Percentiles rank a stretch among this genome's conserved stretches.
phyloP scores from a whole-genome alignment of 2,113 vertebrate species.

The Pipa parva region DNA sequence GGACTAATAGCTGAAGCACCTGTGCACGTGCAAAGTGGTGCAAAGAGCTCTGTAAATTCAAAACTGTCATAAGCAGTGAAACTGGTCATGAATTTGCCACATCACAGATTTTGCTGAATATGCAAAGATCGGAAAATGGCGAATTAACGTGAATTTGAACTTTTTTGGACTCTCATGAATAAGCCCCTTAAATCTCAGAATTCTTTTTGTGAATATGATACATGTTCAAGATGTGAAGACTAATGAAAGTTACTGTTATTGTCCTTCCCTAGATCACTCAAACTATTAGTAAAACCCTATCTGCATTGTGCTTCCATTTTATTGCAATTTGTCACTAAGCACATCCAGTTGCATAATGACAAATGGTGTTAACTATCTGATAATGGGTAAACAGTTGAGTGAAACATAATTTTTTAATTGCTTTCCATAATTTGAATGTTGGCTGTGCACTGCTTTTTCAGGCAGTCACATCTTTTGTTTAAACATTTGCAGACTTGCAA shows the following conservation, averaged over 20 bases:
- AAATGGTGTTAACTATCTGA: slow-evolving; percentile 44
- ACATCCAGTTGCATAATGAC: slow-evolving; percentile 43
- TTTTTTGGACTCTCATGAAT: too few relatives aligned
- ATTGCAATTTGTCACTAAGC: slow-evolving; percentile 39
- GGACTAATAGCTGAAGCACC: too few relatives aligned
- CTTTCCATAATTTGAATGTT: slow-evolving; percentile 39
- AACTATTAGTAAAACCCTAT: slow-evolving; percentile 42
- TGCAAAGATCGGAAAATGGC: too few relatives aligned
- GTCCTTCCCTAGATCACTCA: slow-evolving; percentile 52
- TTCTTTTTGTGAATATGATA: slow-evolving; percentile 25
- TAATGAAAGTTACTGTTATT: slow-evolving; percentile 35
- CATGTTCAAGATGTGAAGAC: slow-evolving; percentile 23
- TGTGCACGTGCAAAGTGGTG: too few relatives aligned
- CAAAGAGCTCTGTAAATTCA: too few relatives aligned
- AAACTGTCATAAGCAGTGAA: too few relatives aligned
- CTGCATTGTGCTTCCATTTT: slow-evolving; percentile 41
- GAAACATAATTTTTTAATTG: slow-evolving; percentile 8
- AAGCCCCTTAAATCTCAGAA: too few relatives aligned
- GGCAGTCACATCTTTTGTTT: slow-evolving; percentile 59
- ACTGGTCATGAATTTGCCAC: too few relatives aligned
- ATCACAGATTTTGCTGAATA: too few relatives aligned
- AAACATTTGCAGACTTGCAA: slow-evolving; percentile 58
- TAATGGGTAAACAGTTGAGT: slow-evolving; percentile 34
- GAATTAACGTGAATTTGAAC: too few relatives aligned
- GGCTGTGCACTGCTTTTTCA: slow-evolving; percentile 29